Conservation (phyloP, 2,113 vertebrate species). For the Sigmodon hispidus region DNA sequence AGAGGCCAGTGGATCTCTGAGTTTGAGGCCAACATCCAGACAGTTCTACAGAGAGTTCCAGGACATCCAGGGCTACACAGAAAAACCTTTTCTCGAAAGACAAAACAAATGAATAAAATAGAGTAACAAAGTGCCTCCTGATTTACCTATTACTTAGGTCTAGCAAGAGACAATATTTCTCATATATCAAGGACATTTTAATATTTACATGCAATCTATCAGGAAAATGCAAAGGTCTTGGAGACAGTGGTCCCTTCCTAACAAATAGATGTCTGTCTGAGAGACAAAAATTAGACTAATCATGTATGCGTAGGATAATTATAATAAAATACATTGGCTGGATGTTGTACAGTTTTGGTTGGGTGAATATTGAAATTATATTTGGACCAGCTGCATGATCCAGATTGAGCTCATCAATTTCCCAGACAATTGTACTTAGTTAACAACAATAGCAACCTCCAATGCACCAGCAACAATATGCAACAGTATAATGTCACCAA, state of each 20-base stretch:
- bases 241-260: neutral
- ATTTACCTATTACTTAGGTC: neutral
- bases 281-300: constrained; percentile 7
- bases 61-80: neutral
- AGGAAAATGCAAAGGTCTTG: neutral
- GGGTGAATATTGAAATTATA: neutral
- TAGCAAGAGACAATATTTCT: neutral
- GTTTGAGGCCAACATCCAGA: neutral
- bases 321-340: neutral
- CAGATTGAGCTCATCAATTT: neutral
- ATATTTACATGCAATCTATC: neutral
- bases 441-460: neutral
- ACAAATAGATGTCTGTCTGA: neutral
- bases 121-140: neutral
- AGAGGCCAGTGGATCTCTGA: neutral
- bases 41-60: neutral
- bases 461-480: neutral
- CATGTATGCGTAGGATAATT: neutral
- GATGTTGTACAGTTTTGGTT: neutral
- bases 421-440: neutral
- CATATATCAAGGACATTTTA: neutral
- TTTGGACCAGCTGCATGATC: neutral
- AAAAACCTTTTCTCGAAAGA: neutral
- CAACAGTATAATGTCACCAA: neutral
- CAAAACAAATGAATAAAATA: neutral